Evolutionary conservation across 2,113 vertebrate genomes (phyloP), one percentile per base, ranked within the genome.

Genomic region (Chlorodrepanis virens): DNA sequence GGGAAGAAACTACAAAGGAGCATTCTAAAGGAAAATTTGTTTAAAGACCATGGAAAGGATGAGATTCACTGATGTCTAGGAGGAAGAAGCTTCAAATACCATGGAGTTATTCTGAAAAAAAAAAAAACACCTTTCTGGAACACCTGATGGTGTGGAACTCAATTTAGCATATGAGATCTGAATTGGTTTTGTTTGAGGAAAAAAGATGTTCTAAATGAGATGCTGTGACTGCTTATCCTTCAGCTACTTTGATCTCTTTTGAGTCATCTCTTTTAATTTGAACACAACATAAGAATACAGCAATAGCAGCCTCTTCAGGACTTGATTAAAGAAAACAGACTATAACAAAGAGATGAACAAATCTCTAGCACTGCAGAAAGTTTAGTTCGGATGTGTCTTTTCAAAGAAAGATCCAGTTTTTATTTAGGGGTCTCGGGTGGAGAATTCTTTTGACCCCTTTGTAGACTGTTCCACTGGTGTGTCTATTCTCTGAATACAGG

Each of bases 211-310:
- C 33, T 56, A 78, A 93, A 88, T 40, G 79, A 93, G 71, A 74
- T 74, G 68, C 68, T 70, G 75, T 88, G 82, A 93, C 67, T 94
- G 69, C 71, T 91, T 91, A 59, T 42, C 82, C 49, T 59, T 83
- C 81, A 76, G 45, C 71, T 49, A 31, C 78, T 96, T 96, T 96
- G 93, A 93, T 91, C 53, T 95, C 12, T 93, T 92, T 96, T 87
- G 91, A 93, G 86, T 94, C 80, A 90, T 74, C 53, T 83, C 42
- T 90, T 80, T 95, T 88, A 63, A 92, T 83, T 83, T 91, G 82
- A 94, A 70, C 67, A 85, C 42, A 88, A 50, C 74, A 57, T 24
- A 79, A 33, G 83, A 79, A 87, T 79, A 74, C 42, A 91, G 63
- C 67, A 87, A 42, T 39, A 92, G n/a, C 47, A 90, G 40, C 42